Evolutionary conservation across 2,888 invertebrate species (phyloP), one percentile per base, ranked within the genome.

Genomic region (Caenorhabditis auriculariae): DNA sequence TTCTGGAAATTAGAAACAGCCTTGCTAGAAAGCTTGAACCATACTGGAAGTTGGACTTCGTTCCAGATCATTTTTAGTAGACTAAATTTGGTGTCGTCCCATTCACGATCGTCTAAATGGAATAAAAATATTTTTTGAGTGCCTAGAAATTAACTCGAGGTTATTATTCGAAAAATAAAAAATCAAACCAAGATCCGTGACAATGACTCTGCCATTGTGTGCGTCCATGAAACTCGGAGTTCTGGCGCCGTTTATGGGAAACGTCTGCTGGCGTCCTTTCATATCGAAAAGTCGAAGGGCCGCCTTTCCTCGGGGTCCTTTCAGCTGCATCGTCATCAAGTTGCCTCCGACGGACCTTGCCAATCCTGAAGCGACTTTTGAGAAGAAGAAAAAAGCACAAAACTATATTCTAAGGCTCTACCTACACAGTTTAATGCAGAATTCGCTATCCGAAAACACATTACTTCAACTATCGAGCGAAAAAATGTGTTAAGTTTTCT

Each of bases 131-230:
- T 55, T 1, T 21, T 55, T 26, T 60, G 60, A 3, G 15, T 37
- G 19, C 55, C 60, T 1, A n/a, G n/a, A n/a, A n/a, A n/a, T n/a
- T n/a, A n/a, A n/a, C n/a, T n/a, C n/a, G n/a, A n/a, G n/a, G n/a
- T n/a, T n/a, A n/a, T n/a, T n/a, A n/a, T n/a, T n/a, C n/a, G n/a
- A n/a, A n/a, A n/a, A n/a, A n/a, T n/a, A n/a, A n/a, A n/a, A n/a
- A n/a, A n/a, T n/a, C n/a, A n/a, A n/a, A n/a, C n/a, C n/a, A n/a
- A 60, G 26, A 48, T 60, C 60, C 1, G 55, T 60, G 17, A 60
- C 28, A 6, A 55, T 49, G 6, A 60, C 60, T 28, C 44, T 50
- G 15, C 19, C 26, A n/a, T 23, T 41, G 5, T 44, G 32, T 1
- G 55, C 32, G 6, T 54, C 55, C 12, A 60, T 53, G n/a, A 60